Base-by-base conservation (phyloP, 2,888 invertebrate species). In the Aleiodes leptofemur region DNA sequence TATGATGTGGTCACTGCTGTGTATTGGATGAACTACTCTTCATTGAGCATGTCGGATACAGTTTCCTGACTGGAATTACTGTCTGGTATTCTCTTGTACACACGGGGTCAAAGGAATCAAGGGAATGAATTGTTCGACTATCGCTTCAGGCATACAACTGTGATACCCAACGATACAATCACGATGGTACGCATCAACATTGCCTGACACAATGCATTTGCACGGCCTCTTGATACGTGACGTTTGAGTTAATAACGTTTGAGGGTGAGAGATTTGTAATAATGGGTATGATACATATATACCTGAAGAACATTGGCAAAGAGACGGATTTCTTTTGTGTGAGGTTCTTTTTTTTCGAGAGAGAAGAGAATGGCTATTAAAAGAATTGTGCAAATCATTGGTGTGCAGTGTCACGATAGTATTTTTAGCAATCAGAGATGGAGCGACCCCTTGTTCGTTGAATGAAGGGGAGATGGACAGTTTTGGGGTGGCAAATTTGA, bases 141-240 rank as follows among this genome's bases (percentile, higher is more conserved):
- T 61, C 29, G 64, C 55, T 70, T 48, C 23, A 48, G 70, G 70
- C 70, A 53, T 64, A 64, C 59, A 53, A 55, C 69, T 61, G 50
- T 43, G 69, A 59, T 74, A 74, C 61, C 69, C 69, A 69, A 51
- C 56, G 59, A 74, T 61, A 74, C 74, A 69, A 74, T 74, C 59
- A 51, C 61, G 69, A 74, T 74, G 59, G 57, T 69, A 74, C 31
- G 29, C 38, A 72, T 72, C 72, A 64, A 61, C 66, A 57, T 53
- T 53, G 34, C 59, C 59, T 51, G 13, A 59, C 59, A 53, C 69
- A 74, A 59, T 69, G 74, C 57, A 73, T 74, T 70, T 61, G 55
- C 61, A 64, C 53, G 59, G 59, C 16, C 68, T 51, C 23, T 43
- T 69, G 57, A 69, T 56, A 73, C 53, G 68, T 51, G 61, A 59